A percentile compares a stretch with the other conserved stretches of the same genome.
Conservation (phyloP, 2,797 vertebrate species). For the Karalla daura region DNA sequence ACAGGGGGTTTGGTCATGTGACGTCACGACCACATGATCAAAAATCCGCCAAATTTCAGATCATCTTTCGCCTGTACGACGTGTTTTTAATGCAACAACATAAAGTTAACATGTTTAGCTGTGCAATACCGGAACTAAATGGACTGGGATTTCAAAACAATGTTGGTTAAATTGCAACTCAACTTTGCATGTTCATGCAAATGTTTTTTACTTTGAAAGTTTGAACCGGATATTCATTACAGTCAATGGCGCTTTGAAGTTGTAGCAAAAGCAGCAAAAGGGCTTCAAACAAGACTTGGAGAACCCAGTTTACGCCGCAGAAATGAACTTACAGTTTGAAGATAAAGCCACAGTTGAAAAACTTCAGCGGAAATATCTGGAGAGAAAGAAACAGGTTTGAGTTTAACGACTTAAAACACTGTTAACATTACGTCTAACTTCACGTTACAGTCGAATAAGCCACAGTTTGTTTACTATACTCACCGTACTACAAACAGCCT, state of each 20-base stretch:
- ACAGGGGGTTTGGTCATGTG: fast-evolving
- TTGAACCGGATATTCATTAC: background rate
- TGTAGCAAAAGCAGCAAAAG: background rate
- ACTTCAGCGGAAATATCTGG: slow-evolving; percentile 46
- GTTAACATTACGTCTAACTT: background rate
- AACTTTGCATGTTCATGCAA: fast-evolving
- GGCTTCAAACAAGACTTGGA: fast-evolving
- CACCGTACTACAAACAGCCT: background rate
- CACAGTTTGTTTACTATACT: background rate
- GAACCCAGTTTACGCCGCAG: background rate
- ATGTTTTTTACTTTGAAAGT: background rate
- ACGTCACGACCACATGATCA: slow-evolving; percentile 28
- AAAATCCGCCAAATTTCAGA: slow-evolving; percentile 44
- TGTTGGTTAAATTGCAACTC: fast-evolving
- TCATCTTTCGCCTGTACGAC: background rate
- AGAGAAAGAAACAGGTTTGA: slow-evolving; percentile 58
- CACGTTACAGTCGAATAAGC: background rate
- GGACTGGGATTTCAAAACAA: slow-evolving; percentile 12
- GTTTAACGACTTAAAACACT: background rate
- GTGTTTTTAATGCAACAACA: background rate
- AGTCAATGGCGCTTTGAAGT: fast-evolving
- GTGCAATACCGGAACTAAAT: fast-evolving
- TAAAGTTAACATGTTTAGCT: background rate
- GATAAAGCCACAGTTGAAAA: slow-evolving; percentile 23
- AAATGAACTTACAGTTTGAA: slow-evolving; percentile 8